phyloP scores from a whole-genome alignment of 37 sponge, comb jelly and placozoan species.

The Beroe ovata region DNA sequence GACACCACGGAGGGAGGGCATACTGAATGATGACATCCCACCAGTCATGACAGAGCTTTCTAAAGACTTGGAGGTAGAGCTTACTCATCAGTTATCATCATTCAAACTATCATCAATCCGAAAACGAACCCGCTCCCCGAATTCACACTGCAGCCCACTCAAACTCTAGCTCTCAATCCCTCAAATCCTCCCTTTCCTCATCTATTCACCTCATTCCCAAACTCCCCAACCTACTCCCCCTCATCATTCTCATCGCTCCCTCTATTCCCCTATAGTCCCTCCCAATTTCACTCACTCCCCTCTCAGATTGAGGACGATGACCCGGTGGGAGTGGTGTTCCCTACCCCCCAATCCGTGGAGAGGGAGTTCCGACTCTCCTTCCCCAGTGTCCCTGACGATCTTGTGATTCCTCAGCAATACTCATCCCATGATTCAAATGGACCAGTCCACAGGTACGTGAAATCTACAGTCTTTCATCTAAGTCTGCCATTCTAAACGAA shows the following conservation, averaged over 20 bases:
- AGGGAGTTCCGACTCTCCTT: slow-evolving; percentile 1
- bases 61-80: slow-evolving; percentile 3
- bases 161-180: too few species aligned
- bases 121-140: too few species aligned
- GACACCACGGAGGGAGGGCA: slow-evolving; percentile 4
- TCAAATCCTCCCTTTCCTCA: too few species aligned
- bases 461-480: too few species aligned
- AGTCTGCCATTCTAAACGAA: too few species aligned
- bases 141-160: too few species aligned
- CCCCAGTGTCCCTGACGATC: background rate
- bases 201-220: too few species aligned
- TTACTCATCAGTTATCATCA: too few species aligned
- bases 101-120: too few species aligned
- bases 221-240: too few species aligned
- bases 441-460: slow-evolving; percentile 2
- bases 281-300: background rate
- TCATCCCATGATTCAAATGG: slow-evolving; percentile 13
- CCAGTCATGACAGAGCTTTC: background rate
- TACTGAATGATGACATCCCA: background rate
- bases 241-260: too few species aligned
- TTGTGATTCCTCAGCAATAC: slow-evolving; percentile 3
- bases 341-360: slow-evolving; percentile 1
- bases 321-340: background rate
- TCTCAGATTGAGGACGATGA: slow-evolving; percentile 14
- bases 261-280: too few species aligned